Conservation (phyloP, 2,113 vertebrate species). For the Polypterus bichir region DNA sequence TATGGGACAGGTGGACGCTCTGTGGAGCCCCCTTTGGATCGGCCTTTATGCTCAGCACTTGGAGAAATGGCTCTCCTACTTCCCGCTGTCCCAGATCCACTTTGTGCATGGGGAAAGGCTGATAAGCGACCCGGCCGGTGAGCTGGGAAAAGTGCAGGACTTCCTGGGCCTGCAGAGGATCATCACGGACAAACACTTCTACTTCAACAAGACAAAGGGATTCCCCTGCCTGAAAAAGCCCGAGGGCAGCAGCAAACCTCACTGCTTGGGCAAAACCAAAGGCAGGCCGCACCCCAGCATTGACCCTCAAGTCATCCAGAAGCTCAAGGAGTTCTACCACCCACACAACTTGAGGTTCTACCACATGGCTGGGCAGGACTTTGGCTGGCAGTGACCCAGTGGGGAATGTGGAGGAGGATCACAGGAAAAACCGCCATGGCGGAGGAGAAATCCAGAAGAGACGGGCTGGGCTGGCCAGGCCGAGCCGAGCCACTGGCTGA, state of each 20-base stretch:
- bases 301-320: conserved; percentile 39
- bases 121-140: conserved; percentile 53
- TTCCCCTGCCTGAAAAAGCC: conserved; percentile 66
- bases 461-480: neutral
- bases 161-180: conserved; percentile 61
- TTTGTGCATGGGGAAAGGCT: conserved; percentile 57
- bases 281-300: conserved; percentile 52
- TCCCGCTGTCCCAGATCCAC: conserved; percentile 55
- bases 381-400: conserved; percentile 52
- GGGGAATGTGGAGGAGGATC: neutral
- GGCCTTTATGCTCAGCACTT: conserved; percentile 60
- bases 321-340: conserved; percentile 52
- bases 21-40: conserved; percentile 62
- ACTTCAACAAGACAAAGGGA: conserved; percentile 66
- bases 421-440: neutral
- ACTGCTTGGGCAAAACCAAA: conserved; percentile 62
- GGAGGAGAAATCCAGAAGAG: neutral
- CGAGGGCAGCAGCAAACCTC: conserved; percentile 60
- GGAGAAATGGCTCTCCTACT: conserved; percentile 58
- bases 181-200: conserved; percentile 63
- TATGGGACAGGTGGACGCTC: conserved; percentile 48
- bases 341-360: conserved; percentile 56
- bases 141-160: conserved; percentile 59
- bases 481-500: neutral
- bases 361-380: conserved; percentile 52